Conservation (phyloP, 2,888 invertebrate genomes). For the Slavum lentiscoides region DNA sequence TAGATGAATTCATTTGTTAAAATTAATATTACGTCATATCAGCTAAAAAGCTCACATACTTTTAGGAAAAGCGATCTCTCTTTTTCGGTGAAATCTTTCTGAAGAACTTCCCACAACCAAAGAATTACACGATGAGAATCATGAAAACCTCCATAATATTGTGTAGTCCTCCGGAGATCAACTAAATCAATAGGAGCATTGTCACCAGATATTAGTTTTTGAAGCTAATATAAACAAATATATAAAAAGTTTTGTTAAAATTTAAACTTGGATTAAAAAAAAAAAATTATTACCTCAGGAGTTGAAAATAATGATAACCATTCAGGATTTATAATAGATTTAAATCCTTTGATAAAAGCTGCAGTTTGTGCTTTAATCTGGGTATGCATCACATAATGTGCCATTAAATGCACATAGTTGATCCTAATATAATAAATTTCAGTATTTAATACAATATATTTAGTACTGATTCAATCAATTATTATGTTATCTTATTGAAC, state of each 20-base stretch:
- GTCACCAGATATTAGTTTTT: slow-evolving; percentile 90
- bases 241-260: not conserved
- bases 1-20: slow-evolving; percentile 42
- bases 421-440: slow-evolving; percentile 68
- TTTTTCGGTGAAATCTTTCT: slow-evolving; percentile 88
- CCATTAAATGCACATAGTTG: slow-evolving; percentile 97
- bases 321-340: slow-evolving; percentile 91
- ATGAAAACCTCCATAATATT: slow-evolving; percentile 99
- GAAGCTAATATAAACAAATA: slow-evolving; percentile 48
- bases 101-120: slow-evolving; percentile 98
- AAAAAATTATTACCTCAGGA: slow-evolving; percentile 71
- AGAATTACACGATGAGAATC: slow-evolving; percentile 95
- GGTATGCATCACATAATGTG: slow-evolving; percentile 96
- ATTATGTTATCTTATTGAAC: not conserved
- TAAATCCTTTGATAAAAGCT: slow-evolving; percentile 94
- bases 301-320: slow-evolving; percentile 94
- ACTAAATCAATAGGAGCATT: slow-evolving; percentile 88
- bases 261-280: not conserved
- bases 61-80: slow-evolving; percentile 94
- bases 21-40: not conserved
- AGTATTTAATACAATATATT: not conserved
- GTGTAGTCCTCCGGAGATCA: slow-evolving; percentile 87
- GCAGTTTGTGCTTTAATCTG: slow-evolving; percentile 97
- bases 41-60: slow-evolving; percentile 61
- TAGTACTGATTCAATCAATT: not conserved